Evolutionary conservation across 2,888 invertebrate genomes (phyloP).

Genomic region (Muschampia plurimacula): DNA sequence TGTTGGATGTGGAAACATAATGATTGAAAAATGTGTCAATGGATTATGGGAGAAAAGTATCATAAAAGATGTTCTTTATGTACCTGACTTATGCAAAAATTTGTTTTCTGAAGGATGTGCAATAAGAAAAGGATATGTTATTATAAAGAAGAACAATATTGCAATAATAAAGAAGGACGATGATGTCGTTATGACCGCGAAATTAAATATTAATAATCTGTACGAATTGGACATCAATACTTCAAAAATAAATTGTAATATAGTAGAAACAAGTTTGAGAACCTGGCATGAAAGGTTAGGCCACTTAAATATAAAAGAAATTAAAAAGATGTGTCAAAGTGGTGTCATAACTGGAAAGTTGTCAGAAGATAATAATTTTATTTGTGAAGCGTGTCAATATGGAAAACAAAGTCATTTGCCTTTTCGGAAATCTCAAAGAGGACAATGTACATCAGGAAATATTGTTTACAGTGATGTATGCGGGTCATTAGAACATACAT

Average conservation of each 20-base stretch:
- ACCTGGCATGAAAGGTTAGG: neutral
- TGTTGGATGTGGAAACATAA: neutral
- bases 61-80: neutral
- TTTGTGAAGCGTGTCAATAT: neutral
- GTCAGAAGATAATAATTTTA: neutral
- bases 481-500: neutral
- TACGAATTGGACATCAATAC: neutral
- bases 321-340: neutral
- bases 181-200: neutral
- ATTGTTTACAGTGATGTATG: neutral
- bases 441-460: neutral
- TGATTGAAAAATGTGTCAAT: constrained; percentile 2
- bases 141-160: neutral
- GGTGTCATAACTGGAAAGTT: neutral
- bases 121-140: neutral
- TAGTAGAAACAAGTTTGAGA: neutral
- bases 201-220: neutral
- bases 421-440: neutral
- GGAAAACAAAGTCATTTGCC: neutral
- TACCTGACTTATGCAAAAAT: neutral
- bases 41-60: neutral
- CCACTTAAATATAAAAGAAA: neutral
- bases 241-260: neutral
- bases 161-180: neutral
- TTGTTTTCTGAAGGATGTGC: neutral